Percentiles rank a stretch among this genome's conserved stretches.
Conservation (phyloP, 1,140 invertebrate species). For the Drosophila trapezifrons region DNA sequence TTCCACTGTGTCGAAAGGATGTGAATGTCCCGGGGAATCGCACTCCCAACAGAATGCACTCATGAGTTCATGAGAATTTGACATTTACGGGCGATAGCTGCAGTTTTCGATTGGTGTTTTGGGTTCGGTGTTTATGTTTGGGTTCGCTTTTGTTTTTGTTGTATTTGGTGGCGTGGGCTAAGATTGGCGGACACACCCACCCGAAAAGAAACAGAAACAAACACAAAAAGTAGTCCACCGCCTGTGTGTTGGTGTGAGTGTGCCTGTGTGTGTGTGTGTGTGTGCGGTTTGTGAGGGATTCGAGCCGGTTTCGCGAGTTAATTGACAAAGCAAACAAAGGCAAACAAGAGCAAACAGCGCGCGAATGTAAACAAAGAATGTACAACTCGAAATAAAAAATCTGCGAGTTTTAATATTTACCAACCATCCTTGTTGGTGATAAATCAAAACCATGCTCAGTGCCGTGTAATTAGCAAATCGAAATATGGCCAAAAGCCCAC, state of each 20-base stretch:
- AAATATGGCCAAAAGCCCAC: conserved; percentile 22
- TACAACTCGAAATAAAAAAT: conserved; percentile 1
- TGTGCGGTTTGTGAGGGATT: conserved; percentile 40
- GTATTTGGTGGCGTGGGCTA: conserved; percentile 43
- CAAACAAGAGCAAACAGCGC: conserved; percentile 39
- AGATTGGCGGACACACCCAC: conserved; percentile 75
- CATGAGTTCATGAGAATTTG: conserved; percentile 74
- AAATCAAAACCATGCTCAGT: conserved; percentile 12
- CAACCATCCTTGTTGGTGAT: neutral
- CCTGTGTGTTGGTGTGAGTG: conserved; percentile 17
- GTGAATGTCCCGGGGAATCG: conserved; percentile 1
- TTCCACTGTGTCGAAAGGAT: conserved; percentile 2
- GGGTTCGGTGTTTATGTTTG: conserved; percentile 30
- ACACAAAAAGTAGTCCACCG: conserved; percentile 53
- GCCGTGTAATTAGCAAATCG: conserved; percentile 24
- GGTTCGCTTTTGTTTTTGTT: conserved; percentile 28
- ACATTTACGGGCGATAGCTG: conserved; percentile 55
- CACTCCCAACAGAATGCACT: conserved; percentile 31
- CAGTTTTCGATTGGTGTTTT: conserved; percentile 10
- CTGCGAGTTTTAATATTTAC: neutral
- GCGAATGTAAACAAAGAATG: conserved; percentile 36
- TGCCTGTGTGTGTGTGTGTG: conserved; percentile 15
- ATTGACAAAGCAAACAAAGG: conserved; percentile 69
- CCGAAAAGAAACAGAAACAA: conserved; percentile 48
- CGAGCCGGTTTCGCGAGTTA: conserved; percentile 66